Percentiles rank a stretch among this genome's conserved stretches.
phyloP scores from a whole-genome alignment of 2,113 vertebrate species.

The Gobiocypris rarus region DNA sequence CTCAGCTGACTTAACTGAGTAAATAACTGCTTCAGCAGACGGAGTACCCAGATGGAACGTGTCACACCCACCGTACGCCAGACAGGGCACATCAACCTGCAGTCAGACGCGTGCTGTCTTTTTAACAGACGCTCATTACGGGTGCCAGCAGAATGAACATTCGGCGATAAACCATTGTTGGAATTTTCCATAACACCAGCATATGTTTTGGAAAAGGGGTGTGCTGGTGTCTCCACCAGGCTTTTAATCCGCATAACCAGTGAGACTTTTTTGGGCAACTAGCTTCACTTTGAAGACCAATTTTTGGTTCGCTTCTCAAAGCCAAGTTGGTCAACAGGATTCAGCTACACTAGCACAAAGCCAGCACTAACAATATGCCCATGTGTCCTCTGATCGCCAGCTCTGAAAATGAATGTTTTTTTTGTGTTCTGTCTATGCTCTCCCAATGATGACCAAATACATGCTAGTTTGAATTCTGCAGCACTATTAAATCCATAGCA shows the following conservation, averaged over 20 bases:
- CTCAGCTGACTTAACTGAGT: constrained; percentile 50
- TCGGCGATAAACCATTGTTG: not conserved
- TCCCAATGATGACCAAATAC: not conserved
- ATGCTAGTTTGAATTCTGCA: not conserved
- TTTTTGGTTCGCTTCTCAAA: not conserved
- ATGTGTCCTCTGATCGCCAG: not conserved
- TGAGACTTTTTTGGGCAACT: not conserved
- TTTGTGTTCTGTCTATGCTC: not conserved
- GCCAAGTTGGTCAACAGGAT: not conserved
- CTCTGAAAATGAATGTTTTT: not conserved
- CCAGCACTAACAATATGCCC: not conserved
- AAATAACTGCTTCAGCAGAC: constrained; percentile 49
- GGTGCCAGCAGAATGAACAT: not conserved
- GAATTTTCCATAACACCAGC: constrained; percentile 13
- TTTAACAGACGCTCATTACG: constrained; percentile 29
- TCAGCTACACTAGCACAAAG: not conserved
- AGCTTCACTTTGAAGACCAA: not conserved
- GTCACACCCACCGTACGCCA: constrained; percentile 25
- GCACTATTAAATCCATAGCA: not conserved
- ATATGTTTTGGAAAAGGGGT: not conserved
- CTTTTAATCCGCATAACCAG: not conserved
- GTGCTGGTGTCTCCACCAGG: not conserved
- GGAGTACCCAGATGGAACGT: constrained; percentile 44
- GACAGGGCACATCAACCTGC: constrained; percentile 33
- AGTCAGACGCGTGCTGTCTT: constrained; percentile 35